Conservation (phyloP, 1,140 invertebrate species). For the Zeugodacus cucurbitae region DNA sequence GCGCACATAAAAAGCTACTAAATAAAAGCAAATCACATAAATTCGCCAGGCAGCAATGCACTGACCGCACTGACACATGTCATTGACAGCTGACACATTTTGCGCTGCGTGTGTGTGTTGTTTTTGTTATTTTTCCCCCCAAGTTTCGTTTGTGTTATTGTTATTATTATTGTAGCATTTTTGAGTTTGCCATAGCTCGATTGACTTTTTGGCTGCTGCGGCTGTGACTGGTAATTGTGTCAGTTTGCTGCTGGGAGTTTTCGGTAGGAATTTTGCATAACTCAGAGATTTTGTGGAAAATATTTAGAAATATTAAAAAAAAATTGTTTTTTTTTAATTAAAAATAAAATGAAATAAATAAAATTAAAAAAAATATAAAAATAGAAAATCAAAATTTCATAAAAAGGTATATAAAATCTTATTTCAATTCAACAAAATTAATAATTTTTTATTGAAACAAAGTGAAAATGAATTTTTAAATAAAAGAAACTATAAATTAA, state of each 20-base stretch:
- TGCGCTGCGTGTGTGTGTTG: neutral
- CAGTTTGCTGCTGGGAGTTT: neutral
- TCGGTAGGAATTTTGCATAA: neutral
- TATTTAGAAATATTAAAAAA: neutral
- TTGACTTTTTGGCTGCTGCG: neutral
- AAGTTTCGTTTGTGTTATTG: neutral
- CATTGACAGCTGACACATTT: conserved; percentile 40
- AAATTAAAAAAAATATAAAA: neutral
- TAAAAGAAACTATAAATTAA: too few species aligned
- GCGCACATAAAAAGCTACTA: neutral
- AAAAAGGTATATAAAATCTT: too few species aligned
- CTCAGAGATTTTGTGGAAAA: neutral
- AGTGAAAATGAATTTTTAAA: too few species aligned
- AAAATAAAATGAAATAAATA: neutral
- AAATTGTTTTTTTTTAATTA: too few species aligned
- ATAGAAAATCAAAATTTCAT: neutral
- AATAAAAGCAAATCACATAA: neutral
- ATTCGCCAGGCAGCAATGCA: neutral
- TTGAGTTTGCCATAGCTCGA: neutral
- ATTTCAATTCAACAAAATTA: too few species aligned
- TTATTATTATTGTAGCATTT: neutral
- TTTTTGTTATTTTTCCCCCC: neutral
- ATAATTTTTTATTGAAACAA: too few species aligned
- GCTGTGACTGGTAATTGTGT: neutral
- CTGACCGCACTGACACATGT: conserved; percentile 37